These are phyloP conservation scores for Manis pentadactyla DNA, from an alignment of 2,797 vertebrate species.

Conservation along the genomic window DNA sequence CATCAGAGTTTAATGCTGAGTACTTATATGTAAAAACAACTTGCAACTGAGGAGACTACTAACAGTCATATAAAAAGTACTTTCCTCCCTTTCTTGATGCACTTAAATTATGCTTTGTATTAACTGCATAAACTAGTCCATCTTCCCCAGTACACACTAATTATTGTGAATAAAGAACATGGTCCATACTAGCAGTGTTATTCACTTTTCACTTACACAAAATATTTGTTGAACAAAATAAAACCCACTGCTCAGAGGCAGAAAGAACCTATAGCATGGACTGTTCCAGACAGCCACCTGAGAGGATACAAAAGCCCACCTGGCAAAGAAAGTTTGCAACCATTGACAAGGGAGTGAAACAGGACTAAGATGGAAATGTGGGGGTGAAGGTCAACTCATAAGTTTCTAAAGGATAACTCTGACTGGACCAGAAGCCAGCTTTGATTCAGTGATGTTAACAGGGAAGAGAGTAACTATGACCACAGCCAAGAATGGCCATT, in stretches of 20 bases:
- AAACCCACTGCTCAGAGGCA: background rate
- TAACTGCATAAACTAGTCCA: background rate
- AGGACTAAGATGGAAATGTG: background rate
- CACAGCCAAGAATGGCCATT: background rate
- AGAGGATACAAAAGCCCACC: background rate
- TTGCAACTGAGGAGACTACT: background rate
- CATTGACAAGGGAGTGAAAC: background rate
- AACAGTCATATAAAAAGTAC: background rate
- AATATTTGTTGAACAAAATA: background rate
- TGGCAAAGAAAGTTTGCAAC: background rate
- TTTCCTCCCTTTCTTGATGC: background rate
- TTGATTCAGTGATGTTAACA: background rate
- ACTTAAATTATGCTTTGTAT: background rate
- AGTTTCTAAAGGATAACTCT: background rate
- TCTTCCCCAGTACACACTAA: background rate
- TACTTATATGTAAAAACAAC: background rate
- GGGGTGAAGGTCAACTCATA: background rate
- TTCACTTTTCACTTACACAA: background rate
- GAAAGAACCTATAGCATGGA: background rate
- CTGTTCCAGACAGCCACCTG: background rate
- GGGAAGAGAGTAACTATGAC: background rate
- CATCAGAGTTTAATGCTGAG: background rate
- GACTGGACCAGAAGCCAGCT: background rate
- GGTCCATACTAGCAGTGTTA: background rate
- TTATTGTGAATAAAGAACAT: constrained; percentile 17